Conservation (phyloP, 2,888 invertebrate species). For the Drosophila meridionalis region DNA sequence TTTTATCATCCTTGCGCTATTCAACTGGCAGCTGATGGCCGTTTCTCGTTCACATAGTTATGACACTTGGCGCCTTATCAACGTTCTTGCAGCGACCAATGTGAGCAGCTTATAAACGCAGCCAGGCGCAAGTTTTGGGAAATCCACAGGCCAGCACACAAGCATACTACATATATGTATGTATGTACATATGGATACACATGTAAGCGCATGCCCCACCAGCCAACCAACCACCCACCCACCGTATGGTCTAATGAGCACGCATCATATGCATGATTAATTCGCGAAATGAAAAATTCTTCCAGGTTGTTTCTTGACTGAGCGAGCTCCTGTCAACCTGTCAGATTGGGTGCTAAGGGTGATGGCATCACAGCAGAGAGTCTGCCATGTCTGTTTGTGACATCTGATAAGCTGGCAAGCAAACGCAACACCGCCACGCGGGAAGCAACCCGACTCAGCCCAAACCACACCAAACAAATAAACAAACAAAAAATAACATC, state of each 20-base stretch:
- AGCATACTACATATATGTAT: slow-evolving; percentile 1
- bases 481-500: not conserved
- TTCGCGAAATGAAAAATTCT: slow-evolving; percentile 63
- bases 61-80: slow-evolving; percentile 78
- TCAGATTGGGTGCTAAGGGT: slow-evolving; percentile 61
- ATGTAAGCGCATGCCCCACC: not conserved
- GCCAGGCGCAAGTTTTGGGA: slow-evolving; percentile 45
- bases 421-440: slow-evolving; percentile 28
- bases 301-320: slow-evolving; percentile 59
- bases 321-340: slow-evolving; percentile 70
- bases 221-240: not conserved
- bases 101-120: slow-evolving; percentile 51
- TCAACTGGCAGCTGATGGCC: slow-evolving; percentile 22
- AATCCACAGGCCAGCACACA: slow-evolving; percentile 24
- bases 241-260: slow-evolving; percentile 52
- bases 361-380: slow-evolving; percentile 13
- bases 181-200: not conserved
- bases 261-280: slow-evolving; percentile 64
- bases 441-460: not conserved
- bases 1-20: slow-evolving; percentile 31
- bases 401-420: slow-evolving; percentile 64
- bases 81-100: slow-evolving; percentile 56
- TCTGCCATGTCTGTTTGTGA: slow-evolving; percentile 59
- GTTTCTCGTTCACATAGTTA: slow-evolving; percentile 54
- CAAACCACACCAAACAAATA: not conserved